Conservation (phyloP, 2,888 invertebrate genomes). For the Tenthredo mesomela region DNA sequence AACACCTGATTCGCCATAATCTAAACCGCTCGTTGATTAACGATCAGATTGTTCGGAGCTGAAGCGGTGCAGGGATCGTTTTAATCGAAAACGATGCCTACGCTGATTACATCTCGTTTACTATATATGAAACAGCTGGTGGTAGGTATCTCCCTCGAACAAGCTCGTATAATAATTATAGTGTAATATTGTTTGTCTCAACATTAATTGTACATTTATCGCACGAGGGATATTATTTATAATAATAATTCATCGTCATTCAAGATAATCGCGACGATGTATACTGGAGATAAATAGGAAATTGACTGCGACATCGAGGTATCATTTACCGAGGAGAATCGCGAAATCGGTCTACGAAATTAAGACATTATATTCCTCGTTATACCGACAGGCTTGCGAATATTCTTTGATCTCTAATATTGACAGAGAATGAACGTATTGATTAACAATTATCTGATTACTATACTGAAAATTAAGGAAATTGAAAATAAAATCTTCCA, state of each 20-base stretch:
- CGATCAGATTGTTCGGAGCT: neutral
- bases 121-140: slow-evolving; percentile 42
- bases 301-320: neutral
- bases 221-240: neutral
- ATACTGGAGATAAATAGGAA: neutral
- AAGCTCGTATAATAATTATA: slow-evolving; percentile 14
- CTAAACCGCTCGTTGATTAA: slow-evolving; percentile 25
- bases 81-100: neutral
- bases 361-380: neutral
- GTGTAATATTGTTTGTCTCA: slow-evolving; percentile 1
- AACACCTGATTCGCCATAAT: slow-evolving; percentile 7
- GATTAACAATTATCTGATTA: too few species aligned
- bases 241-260: neutral
- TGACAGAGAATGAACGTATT: too few species aligned
- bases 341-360: neutral
- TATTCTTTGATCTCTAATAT: neutral
- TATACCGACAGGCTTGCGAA: neutral
- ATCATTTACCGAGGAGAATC: neutral
- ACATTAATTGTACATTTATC: slow-evolving; percentile 1
- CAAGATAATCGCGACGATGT: neutral
- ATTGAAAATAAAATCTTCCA: neutral
- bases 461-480: neutral
- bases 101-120: neutral
- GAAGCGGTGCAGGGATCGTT: neutral
- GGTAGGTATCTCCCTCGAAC: slow-evolving; percentile 35